Percentiles rank a stretch among this genome's conserved stretches.
phyloP scores from a whole-genome alignment of 2,797 vertebrate species.

The Forpus xanthops region DNA sequence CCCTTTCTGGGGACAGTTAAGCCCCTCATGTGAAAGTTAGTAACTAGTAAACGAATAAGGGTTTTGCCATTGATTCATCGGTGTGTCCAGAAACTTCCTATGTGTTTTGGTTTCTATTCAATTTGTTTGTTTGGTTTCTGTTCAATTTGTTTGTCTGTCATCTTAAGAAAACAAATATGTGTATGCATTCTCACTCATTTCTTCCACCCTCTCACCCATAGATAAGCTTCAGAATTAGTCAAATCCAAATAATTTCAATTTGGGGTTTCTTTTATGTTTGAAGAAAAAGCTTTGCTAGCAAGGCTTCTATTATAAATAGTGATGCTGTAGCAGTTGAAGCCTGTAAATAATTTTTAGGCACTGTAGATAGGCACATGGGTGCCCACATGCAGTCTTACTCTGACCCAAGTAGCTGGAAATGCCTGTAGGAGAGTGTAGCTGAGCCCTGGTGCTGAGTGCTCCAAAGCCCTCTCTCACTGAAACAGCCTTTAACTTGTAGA shows the following conservation, averaged over 20 bases:
- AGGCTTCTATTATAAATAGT: neutral
- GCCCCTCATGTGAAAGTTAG: neutral
- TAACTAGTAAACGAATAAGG: neutral
- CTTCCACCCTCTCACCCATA: neutral
- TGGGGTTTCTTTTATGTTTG: neutral
- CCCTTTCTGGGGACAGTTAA: neutral
- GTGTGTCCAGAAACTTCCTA: neutral
- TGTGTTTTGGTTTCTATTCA: neutral
- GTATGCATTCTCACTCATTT: neutral
- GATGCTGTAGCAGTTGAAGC: neutral
- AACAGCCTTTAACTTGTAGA: fast-evolving
- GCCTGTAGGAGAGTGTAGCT: neutral
- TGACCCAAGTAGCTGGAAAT: neutral
- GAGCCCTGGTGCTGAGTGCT: fast-evolving
- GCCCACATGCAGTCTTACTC: neutral
- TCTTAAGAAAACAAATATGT: neutral
- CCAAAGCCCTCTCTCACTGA: neutral
- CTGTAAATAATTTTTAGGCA: neutral
- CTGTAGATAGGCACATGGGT: neutral
- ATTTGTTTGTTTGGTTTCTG: neutral
- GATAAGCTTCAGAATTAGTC: neutral
- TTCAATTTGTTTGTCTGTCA: neutral
- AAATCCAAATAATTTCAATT: neutral
- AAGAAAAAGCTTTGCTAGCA: neutral
- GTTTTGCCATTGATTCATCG: neutral